Conservation (phyloP, 2,797 vertebrate species). For the Spinus pinus region DNA sequence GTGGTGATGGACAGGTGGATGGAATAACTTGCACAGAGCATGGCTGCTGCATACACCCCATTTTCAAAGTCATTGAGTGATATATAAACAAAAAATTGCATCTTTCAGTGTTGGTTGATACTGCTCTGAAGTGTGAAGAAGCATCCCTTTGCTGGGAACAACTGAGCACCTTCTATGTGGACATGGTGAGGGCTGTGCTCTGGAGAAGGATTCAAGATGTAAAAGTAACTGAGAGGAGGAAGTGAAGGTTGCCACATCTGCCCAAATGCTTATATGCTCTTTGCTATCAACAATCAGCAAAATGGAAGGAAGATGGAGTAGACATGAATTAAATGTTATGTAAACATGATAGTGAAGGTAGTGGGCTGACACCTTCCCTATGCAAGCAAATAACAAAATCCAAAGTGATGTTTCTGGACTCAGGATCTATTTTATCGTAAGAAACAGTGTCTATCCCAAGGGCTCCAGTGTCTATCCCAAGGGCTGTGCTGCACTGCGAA, state of each 20-base stretch:
- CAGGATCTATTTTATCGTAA: background rate
- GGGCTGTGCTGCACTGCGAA: background rate
- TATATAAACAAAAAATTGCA: background rate
- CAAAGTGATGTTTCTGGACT: background rate
- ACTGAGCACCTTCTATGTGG: background rate
- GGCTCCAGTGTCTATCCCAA: background rate
- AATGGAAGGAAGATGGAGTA: background rate
- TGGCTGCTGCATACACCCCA: background rate
- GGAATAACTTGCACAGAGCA: accelerated
- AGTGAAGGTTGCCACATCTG: background rate
- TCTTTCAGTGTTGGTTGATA: background rate
- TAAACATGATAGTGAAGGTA: background rate
- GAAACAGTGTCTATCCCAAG: background rate
- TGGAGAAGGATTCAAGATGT: background rate
- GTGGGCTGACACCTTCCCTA: background rate
- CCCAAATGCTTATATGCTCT: background rate
- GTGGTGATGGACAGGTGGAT: background rate
- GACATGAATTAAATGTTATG: background rate
- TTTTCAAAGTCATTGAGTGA: background rate
- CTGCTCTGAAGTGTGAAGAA: background rate
- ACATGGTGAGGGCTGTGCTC: background rate
- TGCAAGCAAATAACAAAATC: background rate
- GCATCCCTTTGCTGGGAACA: background rate
- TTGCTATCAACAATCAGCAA: background rate
- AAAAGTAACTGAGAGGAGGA: background rate